phyloP scores from a whole-genome alignment of 2,113 vertebrate species.

The Sarotherodon lohbergeri region DNA sequence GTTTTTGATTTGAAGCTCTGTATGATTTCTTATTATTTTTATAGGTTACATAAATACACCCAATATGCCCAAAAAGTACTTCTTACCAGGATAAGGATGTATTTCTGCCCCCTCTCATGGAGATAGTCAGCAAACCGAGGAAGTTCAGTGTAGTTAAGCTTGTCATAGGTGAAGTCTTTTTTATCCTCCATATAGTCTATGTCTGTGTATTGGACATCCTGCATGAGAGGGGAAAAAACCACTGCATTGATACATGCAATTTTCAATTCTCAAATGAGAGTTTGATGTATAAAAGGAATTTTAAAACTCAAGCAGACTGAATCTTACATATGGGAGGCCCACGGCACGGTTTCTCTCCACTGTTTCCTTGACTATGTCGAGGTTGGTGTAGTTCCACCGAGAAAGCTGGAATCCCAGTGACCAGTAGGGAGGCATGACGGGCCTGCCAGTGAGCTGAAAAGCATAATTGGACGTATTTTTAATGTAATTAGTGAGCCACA shows the following conservation, averaged over 20 bases:
- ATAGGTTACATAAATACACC: neutral
- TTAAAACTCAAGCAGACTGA: neutral
- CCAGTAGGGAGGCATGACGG: slow-evolving; percentile 89
- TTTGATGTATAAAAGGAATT: neutral
- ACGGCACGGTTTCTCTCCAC: slow-evolving; percentile 82
- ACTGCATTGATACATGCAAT: neutral
- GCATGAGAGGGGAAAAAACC: neutral
- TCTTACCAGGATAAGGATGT: slow-evolving; percentile 89
- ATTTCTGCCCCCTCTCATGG: slow-evolving; percentile 81
- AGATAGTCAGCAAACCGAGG: slow-evolving; percentile 83
- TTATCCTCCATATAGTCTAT: slow-evolving; percentile 94
- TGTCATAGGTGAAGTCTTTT: slow-evolving; percentile 92
- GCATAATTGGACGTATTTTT: neutral
- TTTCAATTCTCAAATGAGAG: neutral
- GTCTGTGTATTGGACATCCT: slow-evolving; percentile 92
- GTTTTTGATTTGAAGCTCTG: neutral
- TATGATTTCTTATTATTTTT: neutral
- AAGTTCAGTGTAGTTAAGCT: slow-evolving; percentile 72
- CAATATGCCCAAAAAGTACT: neutral
- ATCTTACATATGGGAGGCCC: slow-evolving; percentile 86
- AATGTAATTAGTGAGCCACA: neutral
- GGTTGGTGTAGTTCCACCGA: slow-evolving; percentile 82
- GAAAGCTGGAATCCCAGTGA: slow-evolving; percentile 91
- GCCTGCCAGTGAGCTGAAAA: slow-evolving; percentile 82
- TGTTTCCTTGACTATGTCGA: slow-evolving; percentile 76